Evolutionary conservation across 2,113 vertebrate species (phyloP).

Genomic region (Theropithecus gelada): DNA sequence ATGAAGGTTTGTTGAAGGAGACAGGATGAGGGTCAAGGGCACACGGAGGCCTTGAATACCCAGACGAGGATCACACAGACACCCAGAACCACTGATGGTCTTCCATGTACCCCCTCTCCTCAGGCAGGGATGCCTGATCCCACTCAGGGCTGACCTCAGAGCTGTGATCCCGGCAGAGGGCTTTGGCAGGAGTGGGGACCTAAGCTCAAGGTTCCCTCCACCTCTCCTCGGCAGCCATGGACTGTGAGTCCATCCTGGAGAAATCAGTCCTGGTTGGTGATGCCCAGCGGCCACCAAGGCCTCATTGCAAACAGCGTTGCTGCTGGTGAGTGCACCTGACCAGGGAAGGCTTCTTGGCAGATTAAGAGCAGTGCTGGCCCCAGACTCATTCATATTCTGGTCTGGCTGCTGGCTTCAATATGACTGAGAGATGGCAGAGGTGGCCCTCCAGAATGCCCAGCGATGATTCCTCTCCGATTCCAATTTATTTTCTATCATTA

Average conservation of each 20-base stretch:
- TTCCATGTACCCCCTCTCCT: neutral
- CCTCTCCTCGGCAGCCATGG: neutral
- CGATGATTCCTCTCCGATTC: conserved; percentile 82
- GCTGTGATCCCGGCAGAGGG: neutral
- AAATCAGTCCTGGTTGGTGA: neutral
- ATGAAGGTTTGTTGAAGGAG: neutral
- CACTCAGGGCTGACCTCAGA: neutral
- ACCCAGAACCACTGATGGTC: neutral
- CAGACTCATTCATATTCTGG: conserved; percentile 82
- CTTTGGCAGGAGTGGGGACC: neutral
- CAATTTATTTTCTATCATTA: conserved; percentile 88
- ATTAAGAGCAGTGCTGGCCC: conserved; percentile 28
- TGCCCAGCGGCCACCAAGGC: fast-evolving
- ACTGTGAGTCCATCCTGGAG: neutral
- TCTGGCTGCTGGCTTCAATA: conserved; percentile 76
- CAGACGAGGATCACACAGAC: neutral
- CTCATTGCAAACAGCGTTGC: conserved; percentile 35
- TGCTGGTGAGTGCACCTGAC: neutral
- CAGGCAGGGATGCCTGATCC: neutral
- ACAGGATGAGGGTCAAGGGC: neutral
- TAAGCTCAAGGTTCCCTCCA: neutral
- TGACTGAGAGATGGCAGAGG: conserved; percentile 78
- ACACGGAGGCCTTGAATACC: neutral
- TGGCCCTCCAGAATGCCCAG: conserved; percentile 80
- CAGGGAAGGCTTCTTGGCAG: conserved; percentile 48